A percentile compares a stretch with the other conserved stretches of the same genome.
These are phyloP conservation scores for Ectobius pallidus DNA, from an alignment of 2,888 invertebrate genomes.

Conservation along the genomic window DNA sequence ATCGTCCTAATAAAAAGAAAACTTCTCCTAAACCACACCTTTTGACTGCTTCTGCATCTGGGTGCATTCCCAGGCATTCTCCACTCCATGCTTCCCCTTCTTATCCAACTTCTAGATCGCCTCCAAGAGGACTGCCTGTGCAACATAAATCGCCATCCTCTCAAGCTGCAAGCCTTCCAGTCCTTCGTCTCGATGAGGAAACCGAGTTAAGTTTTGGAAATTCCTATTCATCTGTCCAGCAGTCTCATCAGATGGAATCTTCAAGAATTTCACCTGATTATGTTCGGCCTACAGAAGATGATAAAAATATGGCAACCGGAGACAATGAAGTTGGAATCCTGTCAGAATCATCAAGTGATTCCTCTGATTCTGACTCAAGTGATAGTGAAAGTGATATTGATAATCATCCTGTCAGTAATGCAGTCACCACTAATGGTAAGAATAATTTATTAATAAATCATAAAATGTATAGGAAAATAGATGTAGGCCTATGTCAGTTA, in stretches of 20 bases:
- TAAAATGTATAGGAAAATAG: too few relatives aligned
- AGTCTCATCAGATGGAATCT: not conserved
- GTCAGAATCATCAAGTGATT: conserved; percentile 52
- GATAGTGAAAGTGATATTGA: conserved; percentile 60
- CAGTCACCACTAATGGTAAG: conserved; percentile 20
- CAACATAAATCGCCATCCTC: conserved; percentile 38
- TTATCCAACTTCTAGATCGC: conserved; percentile 46
- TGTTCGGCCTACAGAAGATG: not conserved
- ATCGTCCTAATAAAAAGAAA: conserved; percentile 40
- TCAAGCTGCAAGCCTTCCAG: conserved; percentile 31
- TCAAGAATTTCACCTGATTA: conserved; percentile 20
- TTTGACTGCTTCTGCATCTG: conserved; percentile 33
- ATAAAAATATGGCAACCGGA: not conserved
- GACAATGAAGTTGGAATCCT: conserved; percentile 14
- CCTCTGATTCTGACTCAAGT: conserved; percentile 53
- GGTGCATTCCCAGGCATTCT: conserved; percentile 60
- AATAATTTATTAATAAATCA: too few relatives aligned
- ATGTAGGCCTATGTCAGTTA: too few relatives aligned
- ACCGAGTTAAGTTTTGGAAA: not conserved
- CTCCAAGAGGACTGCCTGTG: conserved; percentile 34
- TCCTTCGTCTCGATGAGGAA: conserved; percentile 36
- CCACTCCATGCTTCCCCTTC: conserved; percentile 65
- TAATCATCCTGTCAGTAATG: conserved; percentile 47
- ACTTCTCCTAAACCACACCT: conserved; percentile 39
- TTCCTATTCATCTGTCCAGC: not conserved